Evolutionary conservation across 30 jellyfish, hydroid and myxozoan species (phyloP).

Genomic region (Clytia hemisphaerica): DNA sequence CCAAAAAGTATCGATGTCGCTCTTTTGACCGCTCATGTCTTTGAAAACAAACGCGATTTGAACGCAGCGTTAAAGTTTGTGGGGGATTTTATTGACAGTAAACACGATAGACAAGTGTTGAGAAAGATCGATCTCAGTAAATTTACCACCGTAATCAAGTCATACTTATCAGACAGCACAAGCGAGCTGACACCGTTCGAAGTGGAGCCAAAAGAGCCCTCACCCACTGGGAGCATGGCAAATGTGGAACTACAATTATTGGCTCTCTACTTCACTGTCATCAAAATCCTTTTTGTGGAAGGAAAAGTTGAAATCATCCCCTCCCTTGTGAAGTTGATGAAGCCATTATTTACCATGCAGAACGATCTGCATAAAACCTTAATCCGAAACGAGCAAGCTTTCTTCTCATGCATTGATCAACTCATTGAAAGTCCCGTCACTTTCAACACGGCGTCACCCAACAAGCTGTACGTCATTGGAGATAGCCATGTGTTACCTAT

Average conservation of each 20-base stretch:
- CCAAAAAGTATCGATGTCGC: constrained; percentile 28
- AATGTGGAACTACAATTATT: constrained; percentile 20
- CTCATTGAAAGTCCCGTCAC: background rate
- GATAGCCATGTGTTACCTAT: constrained; percentile 31
- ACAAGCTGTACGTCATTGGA: constrained; percentile 7
- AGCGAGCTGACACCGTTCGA: background rate
- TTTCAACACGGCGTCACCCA: constrained; percentile 17
- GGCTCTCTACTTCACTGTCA: constrained; percentile 21
- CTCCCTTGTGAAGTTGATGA: background rate
- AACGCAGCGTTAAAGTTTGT: constrained; percentile 9
- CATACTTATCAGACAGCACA: too few species aligned
- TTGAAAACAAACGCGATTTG: background rate
- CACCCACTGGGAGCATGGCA: constrained; percentile 14
- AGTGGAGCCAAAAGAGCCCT: too few species aligned
- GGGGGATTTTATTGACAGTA: background rate
- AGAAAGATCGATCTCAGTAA: constrained; percentile 9
- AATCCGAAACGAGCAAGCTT: constrained; percentile 31
- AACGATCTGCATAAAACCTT: constrained; percentile 20
- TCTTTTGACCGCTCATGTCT: constrained; percentile 8
- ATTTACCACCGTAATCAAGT: background rate
- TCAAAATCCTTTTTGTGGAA: background rate
- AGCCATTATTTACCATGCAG: constrained; percentile 9
- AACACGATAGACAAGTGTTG: constrained; percentile 17
- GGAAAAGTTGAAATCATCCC: constrained; percentile 10
- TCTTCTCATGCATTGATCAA: constrained; percentile 8